Evolutionary conservation across 1,140 invertebrate genomes (phyloP).

Genomic region (Belonocnema kinseyi): DNA sequence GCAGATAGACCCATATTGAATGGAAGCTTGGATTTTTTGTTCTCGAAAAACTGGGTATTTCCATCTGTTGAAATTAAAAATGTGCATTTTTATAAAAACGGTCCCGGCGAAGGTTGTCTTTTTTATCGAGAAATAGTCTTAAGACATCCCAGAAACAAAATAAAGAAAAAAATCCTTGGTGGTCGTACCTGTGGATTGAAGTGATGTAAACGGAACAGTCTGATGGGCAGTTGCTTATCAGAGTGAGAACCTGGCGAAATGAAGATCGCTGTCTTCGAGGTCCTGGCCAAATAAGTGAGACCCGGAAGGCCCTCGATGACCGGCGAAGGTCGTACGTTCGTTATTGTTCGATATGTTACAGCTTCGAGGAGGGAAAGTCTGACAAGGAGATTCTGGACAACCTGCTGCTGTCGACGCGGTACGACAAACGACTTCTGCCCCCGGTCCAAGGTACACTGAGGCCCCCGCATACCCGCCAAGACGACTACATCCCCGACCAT

Average conservation of each 20-base stretch:
- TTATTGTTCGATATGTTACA: conserved; percentile 74
- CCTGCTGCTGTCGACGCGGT: conserved; percentile 85
- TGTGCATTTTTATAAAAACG: too few species aligned
- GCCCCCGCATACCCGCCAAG: conserved; percentile 71
- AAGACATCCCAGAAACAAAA: too few species aligned
- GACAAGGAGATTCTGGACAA: conserved; percentile 93
- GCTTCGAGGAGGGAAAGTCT: conserved; percentile 90
- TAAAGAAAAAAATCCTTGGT: too few species aligned
- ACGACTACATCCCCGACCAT: conserved; percentile 69
- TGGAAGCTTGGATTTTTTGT: too few species aligned
- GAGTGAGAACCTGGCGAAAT: neutral
- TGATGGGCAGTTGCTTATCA: too few species aligned
- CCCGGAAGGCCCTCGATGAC: conserved; percentile 32
- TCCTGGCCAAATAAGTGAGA: neutral
- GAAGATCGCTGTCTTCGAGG: conserved; percentile 17
- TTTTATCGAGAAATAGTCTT: too few species aligned
- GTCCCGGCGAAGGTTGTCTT: too few species aligned
- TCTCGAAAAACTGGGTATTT: too few species aligned
- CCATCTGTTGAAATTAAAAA: too few species aligned
- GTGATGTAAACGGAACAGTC: too few species aligned
- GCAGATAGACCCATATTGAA: too few species aligned
- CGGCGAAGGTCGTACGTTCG: conserved; percentile 34
- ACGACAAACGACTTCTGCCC: conserved; percentile 90
- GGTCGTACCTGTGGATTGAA: too few species aligned
- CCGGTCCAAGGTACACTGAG: conserved; percentile 86